Evolutionary conservation across 2,113 vertebrate species (phyloP).

Genomic region (Catharus fuscescens): DNA sequence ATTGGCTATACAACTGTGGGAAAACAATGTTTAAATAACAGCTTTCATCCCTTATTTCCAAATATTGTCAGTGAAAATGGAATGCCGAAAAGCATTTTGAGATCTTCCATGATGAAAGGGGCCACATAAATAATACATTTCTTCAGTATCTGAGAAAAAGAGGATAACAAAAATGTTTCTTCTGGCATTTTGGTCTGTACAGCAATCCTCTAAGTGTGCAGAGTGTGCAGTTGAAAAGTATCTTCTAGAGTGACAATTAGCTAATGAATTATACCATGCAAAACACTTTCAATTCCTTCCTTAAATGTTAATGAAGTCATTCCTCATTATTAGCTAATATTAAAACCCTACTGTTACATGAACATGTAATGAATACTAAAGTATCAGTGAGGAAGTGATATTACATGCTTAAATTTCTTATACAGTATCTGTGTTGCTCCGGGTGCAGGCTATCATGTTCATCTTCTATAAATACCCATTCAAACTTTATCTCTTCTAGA

Average conservation of each 20-base stretch:
- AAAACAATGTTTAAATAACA: neutral
- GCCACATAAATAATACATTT: constrained; percentile 1
- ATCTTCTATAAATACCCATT: neutral
- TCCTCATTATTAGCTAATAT: neutral
- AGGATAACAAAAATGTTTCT: neutral
- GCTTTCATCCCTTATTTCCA: constrained; percentile 13
- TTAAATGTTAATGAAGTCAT: neutral
- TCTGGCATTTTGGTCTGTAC: neutral
- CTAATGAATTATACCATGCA: neutral
- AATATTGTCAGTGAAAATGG: neutral
- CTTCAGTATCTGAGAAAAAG: neutral
- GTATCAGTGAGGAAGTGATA: neutral
- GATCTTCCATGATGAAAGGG: neutral
- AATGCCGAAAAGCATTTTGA: neutral
- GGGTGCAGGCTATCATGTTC: neutral
- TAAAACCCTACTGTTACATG: neutral
- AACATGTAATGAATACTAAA: neutral
- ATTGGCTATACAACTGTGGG: neutral
- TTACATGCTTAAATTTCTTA: neutral
- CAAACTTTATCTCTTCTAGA: neutral
- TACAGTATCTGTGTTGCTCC: neutral
- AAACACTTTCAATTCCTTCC: neutral
- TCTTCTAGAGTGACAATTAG: neutral
- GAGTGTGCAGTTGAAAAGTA: neutral
- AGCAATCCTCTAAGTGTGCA: neutral